Evolutionary conservation across 2,888 invertebrate genomes (phyloP).

Genomic region (Eucriotettix oculatus): DNA sequence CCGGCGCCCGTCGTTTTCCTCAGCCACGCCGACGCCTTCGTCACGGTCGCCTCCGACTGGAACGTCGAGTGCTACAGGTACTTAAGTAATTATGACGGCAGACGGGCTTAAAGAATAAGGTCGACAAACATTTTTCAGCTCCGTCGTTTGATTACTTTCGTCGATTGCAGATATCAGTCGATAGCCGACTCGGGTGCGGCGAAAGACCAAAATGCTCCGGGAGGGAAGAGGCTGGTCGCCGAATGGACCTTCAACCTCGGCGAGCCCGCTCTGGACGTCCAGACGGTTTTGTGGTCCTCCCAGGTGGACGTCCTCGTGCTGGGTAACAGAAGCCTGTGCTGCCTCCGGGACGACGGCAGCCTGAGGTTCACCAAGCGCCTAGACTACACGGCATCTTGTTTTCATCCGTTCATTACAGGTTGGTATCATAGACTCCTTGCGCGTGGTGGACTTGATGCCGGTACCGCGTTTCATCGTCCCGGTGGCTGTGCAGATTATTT

Average conservation of each 20-base stretch:
- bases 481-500: too few relatives aligned
- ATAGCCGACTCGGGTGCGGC: conserved; percentile 54
- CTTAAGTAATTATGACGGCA: background rate
- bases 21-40: conserved; percentile 65
- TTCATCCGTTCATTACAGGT: conserved; percentile 51
- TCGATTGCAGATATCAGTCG: conserved; percentile 47
- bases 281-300: conserved; percentile 37
- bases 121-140: too few relatives aligned
- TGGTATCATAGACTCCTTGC: too few relatives aligned
- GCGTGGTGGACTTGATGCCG: too few relatives aligned
- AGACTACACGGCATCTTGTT: conserved; percentile 67
- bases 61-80: conserved; percentile 74
- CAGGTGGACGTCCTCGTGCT: conserved; percentile 60
- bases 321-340: conserved; percentile 72
- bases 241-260: conserved; percentile 76
- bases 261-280: conserved; percentile 48
- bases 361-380: conserved; percentile 69
- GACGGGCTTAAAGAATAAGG: too few relatives aligned
- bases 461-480: too few relatives aligned
- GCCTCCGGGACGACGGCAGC: conserved; percentile 61
- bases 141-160: too few relatives aligned
- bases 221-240: conserved; percentile 42
- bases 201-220: conserved; percentile 30
- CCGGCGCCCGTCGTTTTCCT: conserved; percentile 77
- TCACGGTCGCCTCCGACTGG: conserved; percentile 69